Conservation (phyloP, 2,113 vertebrate genomes). For the Ameiurus melas region DNA sequence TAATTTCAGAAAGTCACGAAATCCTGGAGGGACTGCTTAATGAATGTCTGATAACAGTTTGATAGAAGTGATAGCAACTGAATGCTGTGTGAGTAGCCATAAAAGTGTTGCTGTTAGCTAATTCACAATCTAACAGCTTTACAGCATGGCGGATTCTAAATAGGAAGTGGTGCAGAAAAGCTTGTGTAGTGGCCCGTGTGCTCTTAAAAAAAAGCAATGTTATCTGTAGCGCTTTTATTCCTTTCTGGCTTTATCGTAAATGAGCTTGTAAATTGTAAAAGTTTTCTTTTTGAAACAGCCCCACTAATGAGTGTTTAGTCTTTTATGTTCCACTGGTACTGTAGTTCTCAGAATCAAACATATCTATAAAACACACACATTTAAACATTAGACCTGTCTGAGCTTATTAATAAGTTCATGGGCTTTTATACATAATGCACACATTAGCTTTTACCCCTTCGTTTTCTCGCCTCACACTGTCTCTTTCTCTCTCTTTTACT, state of each 20-base stretch:
- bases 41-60: not conserved
- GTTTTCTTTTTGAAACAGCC: conserved; percentile 9
- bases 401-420: conserved; percentile 19
- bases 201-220: not conserved
- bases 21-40: not conserved
- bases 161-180: not conserved
- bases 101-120: not conserved
- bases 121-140: not conserved
- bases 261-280: conserved; percentile 17
- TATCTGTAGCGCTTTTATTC: not conserved
- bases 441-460: not conserved
- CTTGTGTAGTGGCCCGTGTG: not conserved
- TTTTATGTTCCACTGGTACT: conserved; percentile 34
- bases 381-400: conserved; percentile 9
- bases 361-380: conserved; percentile 27
- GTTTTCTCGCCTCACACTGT: not conserved
- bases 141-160: not conserved
- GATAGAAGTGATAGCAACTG: not conserved
- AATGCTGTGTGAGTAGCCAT: not conserved
- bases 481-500: not conserved
- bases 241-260: not conserved
- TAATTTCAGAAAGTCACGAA: too few relatives aligned
- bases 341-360: conserved; percentile 24
- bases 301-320: conserved; percentile 34
- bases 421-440: not conserved